Conservation (phyloP, 2,888 invertebrate genomes). For the Choreutis nemorana region DNA sequence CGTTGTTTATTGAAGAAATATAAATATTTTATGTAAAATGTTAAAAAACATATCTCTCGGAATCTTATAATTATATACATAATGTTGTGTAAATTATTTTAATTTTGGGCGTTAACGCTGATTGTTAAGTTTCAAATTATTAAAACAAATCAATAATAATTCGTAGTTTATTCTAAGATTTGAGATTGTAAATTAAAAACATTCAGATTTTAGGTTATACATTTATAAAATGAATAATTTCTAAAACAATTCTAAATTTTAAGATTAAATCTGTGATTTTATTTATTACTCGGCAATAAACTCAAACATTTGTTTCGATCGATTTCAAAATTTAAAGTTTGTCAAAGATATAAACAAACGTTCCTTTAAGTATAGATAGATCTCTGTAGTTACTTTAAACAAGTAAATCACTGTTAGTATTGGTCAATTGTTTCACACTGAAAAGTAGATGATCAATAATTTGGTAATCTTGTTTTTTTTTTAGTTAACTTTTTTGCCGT, state of each 20-base stretch:
- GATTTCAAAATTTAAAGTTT: slow-evolving; percentile 21
- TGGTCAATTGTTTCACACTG: too few relatives aligned
- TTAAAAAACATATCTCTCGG: slow-evolving; percentile 45
- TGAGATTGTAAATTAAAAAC: slow-evolving; percentile 31
- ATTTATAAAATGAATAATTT: slow-evolving; percentile 16
- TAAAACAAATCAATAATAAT: slow-evolving; percentile 40
- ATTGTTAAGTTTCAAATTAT: slow-evolving; percentile 59
- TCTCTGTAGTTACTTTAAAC: slow-evolving; percentile 57
- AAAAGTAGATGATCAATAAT: too few relatives aligned
- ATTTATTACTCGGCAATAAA: slow-evolving; percentile 52
- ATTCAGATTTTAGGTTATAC: slow-evolving; percentile 19
- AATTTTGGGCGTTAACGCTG: slow-evolving; percentile 29
- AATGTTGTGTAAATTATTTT: slow-evolving; percentile 55
- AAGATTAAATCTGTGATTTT: slow-evolving; percentile 61
- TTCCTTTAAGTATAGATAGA: slow-evolving; percentile 63
- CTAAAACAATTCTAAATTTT: slow-evolving; percentile 17
- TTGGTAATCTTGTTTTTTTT: too few relatives aligned
- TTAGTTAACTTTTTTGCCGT: too few relatives aligned
- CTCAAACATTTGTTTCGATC: slow-evolving; percentile 12
- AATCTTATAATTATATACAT: slow-evolving; percentile 38
- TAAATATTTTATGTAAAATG: slow-evolving; percentile 55
- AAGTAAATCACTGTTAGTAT: too few relatives aligned
- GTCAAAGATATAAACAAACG: slow-evolving; percentile 55
- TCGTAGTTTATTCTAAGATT: slow-evolving; percentile 39
- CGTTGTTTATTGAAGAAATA: slow-evolving; percentile 64